Evolutionary conservation across 2,888 invertebrate genomes (phyloP).

Genomic region (Caenorhabditis sp.): DNA sequence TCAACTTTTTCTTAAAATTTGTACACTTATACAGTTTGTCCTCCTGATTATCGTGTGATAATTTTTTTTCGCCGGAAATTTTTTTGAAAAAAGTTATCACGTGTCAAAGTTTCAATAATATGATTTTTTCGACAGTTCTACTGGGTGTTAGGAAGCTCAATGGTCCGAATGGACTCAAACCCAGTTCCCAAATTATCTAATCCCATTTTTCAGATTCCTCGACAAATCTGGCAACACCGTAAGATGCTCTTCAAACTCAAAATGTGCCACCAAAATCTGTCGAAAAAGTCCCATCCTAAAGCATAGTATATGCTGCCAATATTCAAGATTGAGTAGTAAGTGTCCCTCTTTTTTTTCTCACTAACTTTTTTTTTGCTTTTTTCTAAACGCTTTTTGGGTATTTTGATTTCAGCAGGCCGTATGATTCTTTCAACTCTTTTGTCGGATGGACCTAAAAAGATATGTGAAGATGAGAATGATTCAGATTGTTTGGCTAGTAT

Average conservation of each 20-base stretch:
- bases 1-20: too few relatives aligned
- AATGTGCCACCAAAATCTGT: conserved; percentile 52
- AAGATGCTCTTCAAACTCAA: conserved; percentile 48
- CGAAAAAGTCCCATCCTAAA: conserved; percentile 50
- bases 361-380: background rate
- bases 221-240: conserved; percentile 50
- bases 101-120: too few relatives aligned
- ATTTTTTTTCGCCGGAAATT: too few relatives aligned
- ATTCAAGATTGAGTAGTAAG: conserved; percentile 8
- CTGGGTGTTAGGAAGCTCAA: too few relatives aligned
- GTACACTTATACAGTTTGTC: too few relatives aligned
- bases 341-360: background rate
- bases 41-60: too few relatives aligned
- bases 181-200: too few relatives aligned
- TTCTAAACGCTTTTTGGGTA: background rate
- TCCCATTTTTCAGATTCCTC: conserved; percentile 36
- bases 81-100: too few relatives aligned
- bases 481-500: conserved; percentile 2
- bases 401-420: background rate
- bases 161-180: too few relatives aligned
- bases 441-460: background rate
- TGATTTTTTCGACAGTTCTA: too few relatives aligned
- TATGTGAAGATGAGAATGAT: conserved; percentile 4
- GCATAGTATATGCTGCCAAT: conserved; percentile 56
- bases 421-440: background rate